Conservation (phyloP, 2,888 invertebrate genomes). For the Dichetophora obliterata region DNA sequence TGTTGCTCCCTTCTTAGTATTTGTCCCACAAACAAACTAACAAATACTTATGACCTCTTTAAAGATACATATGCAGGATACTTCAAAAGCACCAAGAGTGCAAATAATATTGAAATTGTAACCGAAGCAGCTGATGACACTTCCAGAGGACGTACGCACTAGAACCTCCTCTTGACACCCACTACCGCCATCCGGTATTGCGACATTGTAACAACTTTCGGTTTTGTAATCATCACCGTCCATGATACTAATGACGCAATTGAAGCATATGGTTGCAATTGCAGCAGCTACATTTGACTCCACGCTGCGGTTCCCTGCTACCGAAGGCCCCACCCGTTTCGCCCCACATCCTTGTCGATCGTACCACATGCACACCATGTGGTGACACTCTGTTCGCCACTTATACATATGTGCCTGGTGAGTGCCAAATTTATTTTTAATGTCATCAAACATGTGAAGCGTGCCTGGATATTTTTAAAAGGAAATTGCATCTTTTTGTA, state of each 20-base stretch:
- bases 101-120: constrained; percentile 9
- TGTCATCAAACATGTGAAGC: constrained; percentile 61
- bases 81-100: background rate
- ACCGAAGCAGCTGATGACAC: constrained; percentile 4
- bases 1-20: background rate
- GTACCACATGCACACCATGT: constrained; percentile 12
- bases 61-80: background rate
- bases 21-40: background rate
- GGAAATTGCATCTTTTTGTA: background rate
- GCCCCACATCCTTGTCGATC: background rate
- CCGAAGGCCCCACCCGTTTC: background rate
- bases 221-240: constrained; percentile 14
- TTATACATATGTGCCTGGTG: constrained; percentile 19
- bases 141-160: background rate
- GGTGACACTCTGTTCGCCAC: constrained; percentile 13
- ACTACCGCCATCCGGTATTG: background rate
- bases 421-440: constrained; percentile 62
- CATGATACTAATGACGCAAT: background rate
- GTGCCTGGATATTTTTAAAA: constrained; percentile 46
- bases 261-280: constrained; percentile 2
- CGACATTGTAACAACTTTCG: background rate
- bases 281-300: background rate
- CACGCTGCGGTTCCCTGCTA: background rate
- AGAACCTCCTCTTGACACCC: background rate
- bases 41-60: background rate